phyloP scores from a whole-genome alignment of 2,888 invertebrate genomes.

The Leptarthrus brevirostris region DNA sequence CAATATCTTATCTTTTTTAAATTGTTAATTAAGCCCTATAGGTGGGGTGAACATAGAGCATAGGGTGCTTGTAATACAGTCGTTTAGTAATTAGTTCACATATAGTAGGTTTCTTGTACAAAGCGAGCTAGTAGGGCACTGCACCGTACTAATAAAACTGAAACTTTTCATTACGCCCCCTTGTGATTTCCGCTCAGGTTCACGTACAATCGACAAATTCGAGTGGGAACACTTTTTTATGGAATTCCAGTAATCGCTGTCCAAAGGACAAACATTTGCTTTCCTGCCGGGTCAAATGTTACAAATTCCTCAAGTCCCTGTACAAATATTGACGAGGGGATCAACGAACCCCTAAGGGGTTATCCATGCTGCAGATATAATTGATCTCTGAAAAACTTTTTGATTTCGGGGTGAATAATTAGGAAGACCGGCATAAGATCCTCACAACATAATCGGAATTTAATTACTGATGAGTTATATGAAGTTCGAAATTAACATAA shows the following conservation, averaged over 20 bases:
- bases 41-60: constrained; percentile 26
- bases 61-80: neutral
- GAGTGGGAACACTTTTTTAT: neutral
- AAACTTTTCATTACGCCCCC: neutral
- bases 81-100: constrained; percentile 35
- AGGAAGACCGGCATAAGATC: neutral
- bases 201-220: neutral
- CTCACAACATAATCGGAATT: constrained; percentile 25
- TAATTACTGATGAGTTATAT: constrained; percentile 35
- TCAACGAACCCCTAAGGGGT: constrained; percentile 8
- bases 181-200: neutral
- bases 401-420: neutral
- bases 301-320: neutral
- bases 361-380: neutral
- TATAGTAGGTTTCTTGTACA: neutral
- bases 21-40: constrained; percentile 40
- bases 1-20: constrained; percentile 18
- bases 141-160: neutral
- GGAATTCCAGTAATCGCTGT: neutral
- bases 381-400: constrained; percentile 14
- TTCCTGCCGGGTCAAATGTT: constrained; percentile 30
- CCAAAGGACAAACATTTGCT: constrained; percentile 7
- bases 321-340: constrained; percentile 31
- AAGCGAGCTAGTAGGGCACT: neutral
- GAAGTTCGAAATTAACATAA: constrained; percentile 35